Evolutionary conservation across 2,888 invertebrate genomes (phyloP).

Genomic region (Lomographa bimaculata): DNA sequence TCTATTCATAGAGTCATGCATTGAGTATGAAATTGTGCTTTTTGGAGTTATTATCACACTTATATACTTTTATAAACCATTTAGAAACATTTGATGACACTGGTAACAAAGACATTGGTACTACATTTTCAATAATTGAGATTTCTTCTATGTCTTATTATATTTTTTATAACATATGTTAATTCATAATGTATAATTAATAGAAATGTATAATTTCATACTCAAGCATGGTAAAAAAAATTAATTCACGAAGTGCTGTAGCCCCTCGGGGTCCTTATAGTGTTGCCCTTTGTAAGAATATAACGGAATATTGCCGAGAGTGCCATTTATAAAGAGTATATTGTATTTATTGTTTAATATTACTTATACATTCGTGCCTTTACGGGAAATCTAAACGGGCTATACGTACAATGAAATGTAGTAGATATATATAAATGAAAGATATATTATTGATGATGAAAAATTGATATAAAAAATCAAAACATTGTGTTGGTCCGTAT

Average conservation of each 20-base stretch:
- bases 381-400: slow-evolving; percentile 12
- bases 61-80: too few species aligned
- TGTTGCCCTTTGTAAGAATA: slow-evolving; percentile 23
- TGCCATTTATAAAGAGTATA: slow-evolving; percentile 30
- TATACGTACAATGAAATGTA: slow-evolving; percentile 11
- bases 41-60: too few species aligned
- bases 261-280: slow-evolving; percentile 24
- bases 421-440: too few species aligned
- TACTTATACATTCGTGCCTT: slow-evolving; percentile 32
- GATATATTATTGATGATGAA: too few species aligned
- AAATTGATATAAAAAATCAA: too few species aligned
- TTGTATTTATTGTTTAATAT: slow-evolving; percentile 16
- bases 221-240: slow-evolving; percentile 16
- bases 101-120: too few species aligned
- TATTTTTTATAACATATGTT: too few species aligned
- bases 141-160: too few species aligned
- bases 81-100: too few species aligned
- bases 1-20: slow-evolving; percentile 20
- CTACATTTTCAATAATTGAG: too few species aligned
- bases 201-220: slow-evolving; percentile 14
- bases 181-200: too few species aligned
- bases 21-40: slow-evolving; percentile 23
- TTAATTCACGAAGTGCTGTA: slow-evolving; percentile 40
- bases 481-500: too few species aligned
- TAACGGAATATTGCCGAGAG: slow-evolving; percentile 27